Conservation (phyloP, 1,140 invertebrate genomes). For the Formica selysi region DNA sequence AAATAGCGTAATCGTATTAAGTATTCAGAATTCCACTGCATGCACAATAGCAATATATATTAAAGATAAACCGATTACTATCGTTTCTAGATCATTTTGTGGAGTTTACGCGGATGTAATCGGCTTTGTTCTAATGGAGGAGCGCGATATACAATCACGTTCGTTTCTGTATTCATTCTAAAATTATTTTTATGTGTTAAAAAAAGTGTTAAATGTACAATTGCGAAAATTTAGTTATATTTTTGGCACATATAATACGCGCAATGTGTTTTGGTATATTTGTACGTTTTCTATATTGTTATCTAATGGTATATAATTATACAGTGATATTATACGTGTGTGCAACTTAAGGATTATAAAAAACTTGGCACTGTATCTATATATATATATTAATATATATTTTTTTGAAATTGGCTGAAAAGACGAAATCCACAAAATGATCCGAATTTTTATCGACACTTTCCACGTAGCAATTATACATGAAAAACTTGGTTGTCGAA, state of each 20-base stretch:
- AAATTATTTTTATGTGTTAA: background rate
- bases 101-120: conserved; percentile 27
- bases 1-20: conserved; percentile 45
- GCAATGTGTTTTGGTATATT: background rate
- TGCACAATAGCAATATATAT: conserved; percentile 43
- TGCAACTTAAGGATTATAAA: conserved; percentile 5
- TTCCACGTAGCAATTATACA: conserved; percentile 8
- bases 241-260: conserved; percentile 31
- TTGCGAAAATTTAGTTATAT: background rate
- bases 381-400: background rate
- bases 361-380: conserved; percentile 36
- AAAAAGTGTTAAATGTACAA: background rate
- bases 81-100: conserved; percentile 63
- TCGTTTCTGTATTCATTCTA: background rate
- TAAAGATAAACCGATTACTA: conserved; percentile 52
- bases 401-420: background rate
- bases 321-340: background rate
- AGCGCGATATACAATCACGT: conserved; percentile 16
- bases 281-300: background rate
- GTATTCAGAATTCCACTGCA: conserved; percentile 31
- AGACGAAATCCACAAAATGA: conserved; percentile 46
- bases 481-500: background rate
- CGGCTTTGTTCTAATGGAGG: conserved; percentile 10
- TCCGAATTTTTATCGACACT: conserved; percentile 24
- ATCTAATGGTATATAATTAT: background rate